Evolutionary conservation across 2,888 invertebrate species (phyloP), one percentile per base, ranked within the genome.

Genomic region (Pseudanteris insignis): DNA sequence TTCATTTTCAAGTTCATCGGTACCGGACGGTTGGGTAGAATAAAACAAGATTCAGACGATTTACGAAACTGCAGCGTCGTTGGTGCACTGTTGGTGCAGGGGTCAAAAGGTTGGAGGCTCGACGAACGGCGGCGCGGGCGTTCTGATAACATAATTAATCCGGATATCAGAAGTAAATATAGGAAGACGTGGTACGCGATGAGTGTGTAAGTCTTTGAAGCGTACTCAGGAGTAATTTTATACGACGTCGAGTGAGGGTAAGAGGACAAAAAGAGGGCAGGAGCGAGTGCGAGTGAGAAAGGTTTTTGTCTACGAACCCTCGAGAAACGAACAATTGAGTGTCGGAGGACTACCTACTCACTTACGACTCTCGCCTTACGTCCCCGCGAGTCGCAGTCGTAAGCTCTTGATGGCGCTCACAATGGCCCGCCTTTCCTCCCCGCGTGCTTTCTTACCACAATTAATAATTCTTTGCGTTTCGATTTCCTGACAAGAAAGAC

Each of bases 241-340:
- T 58, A 53, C 48, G 37, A 36, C 48, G 48, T 36, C 53, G 44
- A 58, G 61, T 61, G 59, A 58, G 58, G 44, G 57, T 48, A 51
- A 58, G 59, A 53, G 53, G 48, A 51, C 44, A 50, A 61, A 63
- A 62, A 53, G 58, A 50, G 40, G 41, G 62, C 37, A 40, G 43
- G 32, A 58, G 50, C 41, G 50, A 37, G 51, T 36, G 59, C 47
- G 51, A 59, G 54, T 55, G 51, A 59, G 55, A 37, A 41, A 60
- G 43, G 51, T 54, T 64, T 62, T 67, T 62, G 66, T 65, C 63
- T 53, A 63, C 63, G 67, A 67, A 69, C 66, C 68, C 70, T 69
- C 67, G 66, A 68, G 69, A 55, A 64, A 61, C 65, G 72, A 71
- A 74, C 70, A 74, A 72, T 72, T 71, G 72, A 72, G 67, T 69